Conservation (phyloP, 2,797 vertebrate species). For the Pachyuromys duprasi region DNA sequence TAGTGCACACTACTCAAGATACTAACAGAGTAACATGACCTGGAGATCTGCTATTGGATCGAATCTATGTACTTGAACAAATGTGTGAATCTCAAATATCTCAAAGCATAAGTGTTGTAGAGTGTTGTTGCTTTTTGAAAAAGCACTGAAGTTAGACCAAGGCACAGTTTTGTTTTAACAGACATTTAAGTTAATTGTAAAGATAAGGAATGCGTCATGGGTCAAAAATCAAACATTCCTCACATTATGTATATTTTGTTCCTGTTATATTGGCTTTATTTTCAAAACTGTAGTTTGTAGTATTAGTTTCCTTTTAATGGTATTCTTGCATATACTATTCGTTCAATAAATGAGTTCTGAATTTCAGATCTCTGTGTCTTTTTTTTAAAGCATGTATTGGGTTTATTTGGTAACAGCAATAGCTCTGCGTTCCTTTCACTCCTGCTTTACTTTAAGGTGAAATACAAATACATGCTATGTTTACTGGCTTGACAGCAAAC, state of each 20-base stretch:
- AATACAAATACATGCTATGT: slow-evolving; percentile 2
- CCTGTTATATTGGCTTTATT: slow-evolving; percentile 90
- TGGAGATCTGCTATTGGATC: slow-evolving; percentile 79
- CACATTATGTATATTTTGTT: slow-evolving; percentile 89
- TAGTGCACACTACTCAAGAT: slow-evolving; percentile 78
- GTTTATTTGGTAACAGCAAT: slow-evolving; percentile 27
- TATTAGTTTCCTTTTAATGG: slow-evolving; percentile 89
- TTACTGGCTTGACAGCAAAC: slow-evolving; percentile 51
- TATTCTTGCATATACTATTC: slow-evolving; percentile 88
- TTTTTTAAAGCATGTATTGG: slow-evolving; percentile 75
- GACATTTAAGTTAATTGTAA: slow-evolving; percentile 86
- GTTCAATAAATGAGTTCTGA: slow-evolving; percentile 89
- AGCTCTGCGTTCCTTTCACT: slow-evolving; percentile 59
- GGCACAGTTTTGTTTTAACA: slow-evolving; percentile 84
- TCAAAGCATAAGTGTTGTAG: slow-evolving; percentile 83
- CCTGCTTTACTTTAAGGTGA: slow-evolving; percentile 54
- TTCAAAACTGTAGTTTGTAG: slow-evolving; percentile 89
- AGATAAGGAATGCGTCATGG: slow-evolving; percentile 87
- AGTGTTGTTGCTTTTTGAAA: slow-evolving; percentile 85
- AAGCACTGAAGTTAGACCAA: slow-evolving; percentile 86
- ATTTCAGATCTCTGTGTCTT: slow-evolving; percentile 85
- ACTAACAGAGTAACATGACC: slow-evolving; percentile 70
- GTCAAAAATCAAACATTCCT: slow-evolving; percentile 88
- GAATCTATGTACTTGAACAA: slow-evolving; percentile 83
- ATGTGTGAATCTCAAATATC: slow-evolving; percentile 84